phyloP scores from a whole-genome alignment of 2,113 vertebrate genomes.

The Etheostoma cragini region DNA sequence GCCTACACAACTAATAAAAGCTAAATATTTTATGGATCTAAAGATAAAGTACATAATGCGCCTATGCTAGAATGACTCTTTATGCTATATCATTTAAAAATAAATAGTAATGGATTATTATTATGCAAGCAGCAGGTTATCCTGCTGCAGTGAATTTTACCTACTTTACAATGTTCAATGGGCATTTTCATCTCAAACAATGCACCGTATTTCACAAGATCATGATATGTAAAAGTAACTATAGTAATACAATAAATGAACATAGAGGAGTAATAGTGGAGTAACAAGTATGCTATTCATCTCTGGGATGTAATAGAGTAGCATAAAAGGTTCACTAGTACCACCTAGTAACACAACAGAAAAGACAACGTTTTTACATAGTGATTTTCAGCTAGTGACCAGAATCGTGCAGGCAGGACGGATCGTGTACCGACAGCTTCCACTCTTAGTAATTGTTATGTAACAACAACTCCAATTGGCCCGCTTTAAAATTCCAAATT shows the following conservation, averaged over 20 bases:
- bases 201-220: neutral
- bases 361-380: neutral
- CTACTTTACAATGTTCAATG: neutral
- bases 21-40: neutral
- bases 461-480: conserved; percentile 78
- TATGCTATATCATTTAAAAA: neutral
- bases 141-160: neutral
- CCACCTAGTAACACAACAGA: too few species aligned
- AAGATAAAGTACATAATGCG: neutral
- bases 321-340: too few species aligned
- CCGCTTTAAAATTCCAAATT: conserved; percentile 76
- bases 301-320: neutral
- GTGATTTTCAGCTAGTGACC: conserved; percentile 33
- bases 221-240: neutral
- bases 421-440: too few species aligned
- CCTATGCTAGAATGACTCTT: neutral
- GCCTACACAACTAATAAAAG: neutral
- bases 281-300: neutral
- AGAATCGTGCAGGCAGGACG: too few species aligned
- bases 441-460: conserved; percentile 65
- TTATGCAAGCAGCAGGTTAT: neutral
- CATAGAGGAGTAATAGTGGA: neutral
- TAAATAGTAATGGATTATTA: neutral
- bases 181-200: neutral
- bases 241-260: neutral